phyloP scores from a whole-genome alignment of 2,888 invertebrate genomes.

The Tenthredo mesomela region DNA sequence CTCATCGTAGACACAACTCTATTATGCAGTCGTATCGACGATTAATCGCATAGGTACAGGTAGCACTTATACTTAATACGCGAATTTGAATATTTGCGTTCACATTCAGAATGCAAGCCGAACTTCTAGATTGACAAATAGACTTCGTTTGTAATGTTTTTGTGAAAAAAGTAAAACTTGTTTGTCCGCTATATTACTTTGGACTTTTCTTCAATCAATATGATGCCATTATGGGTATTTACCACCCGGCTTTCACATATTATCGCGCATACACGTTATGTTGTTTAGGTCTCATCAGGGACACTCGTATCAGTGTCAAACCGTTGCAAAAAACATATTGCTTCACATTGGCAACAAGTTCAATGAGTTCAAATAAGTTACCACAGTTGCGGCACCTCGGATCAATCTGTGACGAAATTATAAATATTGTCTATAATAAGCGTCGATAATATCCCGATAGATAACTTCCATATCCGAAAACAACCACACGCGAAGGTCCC shows the following conservation, averaged over 20 bases:
- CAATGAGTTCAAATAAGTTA: slow-evolving; percentile 4
- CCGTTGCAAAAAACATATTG: not conserved
- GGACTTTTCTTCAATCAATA: not conserved
- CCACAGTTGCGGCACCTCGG: not conserved
- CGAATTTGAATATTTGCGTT: not conserved
- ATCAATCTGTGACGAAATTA: not conserved
- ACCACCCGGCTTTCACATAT: not conserved
- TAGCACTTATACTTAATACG: not conserved
- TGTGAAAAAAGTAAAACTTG: not conserved
- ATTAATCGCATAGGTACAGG: not conserved
- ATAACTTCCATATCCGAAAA: not conserved
- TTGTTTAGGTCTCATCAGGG: not conserved
- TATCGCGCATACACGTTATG: not conserved
- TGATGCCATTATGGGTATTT: not conserved
- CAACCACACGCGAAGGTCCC: slow-evolving; percentile 15
- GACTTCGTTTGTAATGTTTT: not conserved
- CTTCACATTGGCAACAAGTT: not conserved
- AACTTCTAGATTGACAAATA: not conserved
- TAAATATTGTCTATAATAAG: slow-evolving; percentile 15
- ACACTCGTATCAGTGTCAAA: not conserved
- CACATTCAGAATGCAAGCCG: not conserved
- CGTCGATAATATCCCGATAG: not conserved
- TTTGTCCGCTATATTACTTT: not conserved
- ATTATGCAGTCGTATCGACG: not conserved
- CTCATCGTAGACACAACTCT: not conserved